Percentiles rank a stretch among this genome's conserved stretches.
Conservation (phyloP, 2,797 vertebrate genomes). For the Graptemys geographica region DNA sequence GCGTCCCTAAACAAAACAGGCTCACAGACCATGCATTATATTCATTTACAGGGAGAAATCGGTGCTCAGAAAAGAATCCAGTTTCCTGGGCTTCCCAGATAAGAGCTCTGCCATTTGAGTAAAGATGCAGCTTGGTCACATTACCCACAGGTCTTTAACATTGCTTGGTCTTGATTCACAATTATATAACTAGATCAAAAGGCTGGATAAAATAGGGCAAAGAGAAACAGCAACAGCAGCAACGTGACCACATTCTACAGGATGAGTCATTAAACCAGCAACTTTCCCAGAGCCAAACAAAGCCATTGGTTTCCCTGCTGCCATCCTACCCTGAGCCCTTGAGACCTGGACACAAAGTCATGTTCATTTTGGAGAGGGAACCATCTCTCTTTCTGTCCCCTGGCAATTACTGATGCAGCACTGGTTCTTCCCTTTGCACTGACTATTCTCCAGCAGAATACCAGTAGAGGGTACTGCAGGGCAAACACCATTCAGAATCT, state of each 20-base stretch:
- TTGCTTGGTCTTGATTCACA: constrained; percentile 13
- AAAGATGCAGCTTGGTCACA: constrained; percentile 36
- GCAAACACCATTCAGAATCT: neutral
- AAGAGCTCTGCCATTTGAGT: constrained; percentile 39
- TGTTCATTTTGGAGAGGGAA: constrained; percentile 9
- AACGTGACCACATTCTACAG: constrained; percentile 57
- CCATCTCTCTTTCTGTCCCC: neutral
- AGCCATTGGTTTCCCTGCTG: constrained; percentile 59
- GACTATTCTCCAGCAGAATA: accelerated
- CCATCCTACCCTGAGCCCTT: constrained; percentile 49
- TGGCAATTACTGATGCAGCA: neutral
- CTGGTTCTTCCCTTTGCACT: neutral
- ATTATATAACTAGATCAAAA: constrained; percentile 75
- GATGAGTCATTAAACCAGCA: constrained; percentile 72
- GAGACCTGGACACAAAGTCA: constrained; percentile 51
- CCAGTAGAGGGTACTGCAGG: neutral
- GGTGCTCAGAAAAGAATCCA: constrained; percentile 18
- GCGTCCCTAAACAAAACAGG: neutral
- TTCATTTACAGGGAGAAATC: constrained; percentile 1
- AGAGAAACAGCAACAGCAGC: constrained; percentile 66
- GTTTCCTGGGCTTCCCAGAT: constrained; percentile 41
- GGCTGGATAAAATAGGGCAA: constrained; percentile 75
- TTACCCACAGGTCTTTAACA: constrained; percentile 48
- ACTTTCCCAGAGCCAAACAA: constrained; percentile 64
- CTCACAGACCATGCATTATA: neutral